These are phyloP conservation scores for Uria lomvia DNA, from an alignment of 2,113 vertebrate species.

Conservation along the genomic window DNA sequence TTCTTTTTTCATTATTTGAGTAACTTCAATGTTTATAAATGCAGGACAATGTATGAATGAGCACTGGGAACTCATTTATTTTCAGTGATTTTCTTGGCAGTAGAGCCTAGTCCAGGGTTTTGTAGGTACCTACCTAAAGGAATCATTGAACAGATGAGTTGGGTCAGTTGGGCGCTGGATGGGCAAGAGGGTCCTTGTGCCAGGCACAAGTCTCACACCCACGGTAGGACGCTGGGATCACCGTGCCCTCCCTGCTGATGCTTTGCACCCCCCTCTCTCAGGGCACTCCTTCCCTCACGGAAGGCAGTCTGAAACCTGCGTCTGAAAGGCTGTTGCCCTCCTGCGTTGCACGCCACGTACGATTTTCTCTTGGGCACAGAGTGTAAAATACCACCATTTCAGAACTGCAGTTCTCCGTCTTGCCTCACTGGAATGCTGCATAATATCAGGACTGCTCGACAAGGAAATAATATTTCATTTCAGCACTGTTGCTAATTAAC, in stretches of 20 bases:
- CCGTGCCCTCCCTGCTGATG: background rate
- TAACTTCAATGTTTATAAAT: background rate
- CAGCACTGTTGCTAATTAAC: background rate
- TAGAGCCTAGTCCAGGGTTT: background rate
- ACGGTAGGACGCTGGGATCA: background rate
- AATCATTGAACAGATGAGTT: background rate
- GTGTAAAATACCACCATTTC: background rate
- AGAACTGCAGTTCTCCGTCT: background rate
- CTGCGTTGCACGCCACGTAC: rapidly evolving
- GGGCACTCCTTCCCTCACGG: background rate
- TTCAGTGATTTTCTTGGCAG: background rate
- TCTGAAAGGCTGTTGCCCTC: background rate
- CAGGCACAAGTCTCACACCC: background rate
- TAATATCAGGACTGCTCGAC: background rate
- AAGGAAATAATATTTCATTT: conserved; percentile 1
- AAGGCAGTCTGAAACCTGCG: background rate
- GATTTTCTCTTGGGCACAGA: background rate
- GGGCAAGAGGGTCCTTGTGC: background rate
- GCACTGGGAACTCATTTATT: background rate
- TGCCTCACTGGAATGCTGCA: background rate
- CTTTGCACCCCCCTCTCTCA: background rate
- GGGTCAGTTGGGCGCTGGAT: background rate
- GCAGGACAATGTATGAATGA: background rate
- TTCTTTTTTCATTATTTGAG: background rate
- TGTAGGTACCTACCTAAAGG: background rate